Conservation (phyloP, 2,888 invertebrate genomes). For the Dinocampus coccinellae region DNA sequence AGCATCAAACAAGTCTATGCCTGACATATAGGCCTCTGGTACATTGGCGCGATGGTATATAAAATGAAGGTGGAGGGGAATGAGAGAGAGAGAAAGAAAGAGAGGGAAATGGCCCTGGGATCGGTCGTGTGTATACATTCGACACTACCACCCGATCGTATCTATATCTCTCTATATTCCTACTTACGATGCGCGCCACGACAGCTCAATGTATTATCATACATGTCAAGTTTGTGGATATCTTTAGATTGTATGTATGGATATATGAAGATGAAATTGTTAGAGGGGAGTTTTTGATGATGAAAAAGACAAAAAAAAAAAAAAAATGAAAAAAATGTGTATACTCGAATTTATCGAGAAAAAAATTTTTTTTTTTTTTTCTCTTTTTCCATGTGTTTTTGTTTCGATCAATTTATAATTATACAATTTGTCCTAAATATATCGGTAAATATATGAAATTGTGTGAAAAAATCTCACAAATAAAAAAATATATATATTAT, state of each 20-base stretch:
- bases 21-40: background rate
- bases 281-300: conserved; percentile 11
- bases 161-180: conserved; percentile 39
- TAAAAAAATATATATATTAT: too few relatives aligned
- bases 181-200: conserved; percentile 54
- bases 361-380: too few relatives aligned
- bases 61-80: conserved; percentile 2
- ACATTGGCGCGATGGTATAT: conserved; percentile 36
- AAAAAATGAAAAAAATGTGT: too few relatives aligned
- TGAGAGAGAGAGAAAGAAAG: background rate
- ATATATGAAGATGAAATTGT: conserved; percentile 9
- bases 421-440: too few relatives aligned
- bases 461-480: too few relatives aligned
- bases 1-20: conserved; percentile 64
- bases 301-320: too few relatives aligned
- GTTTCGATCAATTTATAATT: too few relatives aligned
- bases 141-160: conserved; percentile 39
- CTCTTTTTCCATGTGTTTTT: too few relatives aligned
- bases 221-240: conserved; percentile 31
- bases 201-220: conserved; percentile 60
- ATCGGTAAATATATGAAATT: too few relatives aligned
- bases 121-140: conserved; percentile 20
- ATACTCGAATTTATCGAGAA: too few relatives aligned
- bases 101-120: background rate
- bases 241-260: background rate